phyloP scores from a whole-genome alignment of 1,140 invertebrate species.

The Sitobion miscanthi region DNA sequence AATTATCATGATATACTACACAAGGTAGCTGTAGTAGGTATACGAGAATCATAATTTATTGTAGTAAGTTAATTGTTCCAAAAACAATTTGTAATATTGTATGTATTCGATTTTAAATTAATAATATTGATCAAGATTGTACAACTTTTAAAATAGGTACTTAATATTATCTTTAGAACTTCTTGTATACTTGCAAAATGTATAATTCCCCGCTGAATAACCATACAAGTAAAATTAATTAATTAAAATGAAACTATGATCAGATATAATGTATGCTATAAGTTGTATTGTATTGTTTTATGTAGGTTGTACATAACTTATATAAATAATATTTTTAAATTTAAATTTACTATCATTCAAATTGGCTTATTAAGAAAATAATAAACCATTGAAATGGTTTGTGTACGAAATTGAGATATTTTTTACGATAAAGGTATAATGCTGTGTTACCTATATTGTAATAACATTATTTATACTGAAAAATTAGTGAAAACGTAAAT shows the following conservation, averaged over 20 bases:
- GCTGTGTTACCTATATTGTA: too few relatives aligned
- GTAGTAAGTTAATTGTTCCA: too few relatives aligned
- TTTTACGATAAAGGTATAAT: not conserved
- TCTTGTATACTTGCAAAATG: not conserved
- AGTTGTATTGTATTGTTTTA: not conserved
- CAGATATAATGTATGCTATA: not conserved
- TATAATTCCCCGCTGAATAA: not conserved
- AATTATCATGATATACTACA: too few relatives aligned
- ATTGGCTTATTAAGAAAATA: not conserved
- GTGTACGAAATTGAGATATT: not conserved
- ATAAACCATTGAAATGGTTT: not conserved
- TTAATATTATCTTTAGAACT: not conserved
- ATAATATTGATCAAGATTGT: not conserved
- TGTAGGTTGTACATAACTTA: not conserved
- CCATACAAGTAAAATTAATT: not conserved
- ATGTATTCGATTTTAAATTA: not conserved
- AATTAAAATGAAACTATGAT: not conserved
- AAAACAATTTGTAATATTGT: not conserved
- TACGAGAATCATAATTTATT: too few relatives aligned
- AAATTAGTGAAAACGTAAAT: not conserved
- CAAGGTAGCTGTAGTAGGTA: too few relatives aligned
- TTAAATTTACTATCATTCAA: too few relatives aligned
- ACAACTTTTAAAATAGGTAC: not conserved
- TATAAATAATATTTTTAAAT: not conserved
- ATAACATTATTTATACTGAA: too few relatives aligned